These are phyloP conservation scores for Mormyrops attenuatus DNA, from an alignment of 2,797 vertebrate genomes.

Conservation along the genomic window DNA sequence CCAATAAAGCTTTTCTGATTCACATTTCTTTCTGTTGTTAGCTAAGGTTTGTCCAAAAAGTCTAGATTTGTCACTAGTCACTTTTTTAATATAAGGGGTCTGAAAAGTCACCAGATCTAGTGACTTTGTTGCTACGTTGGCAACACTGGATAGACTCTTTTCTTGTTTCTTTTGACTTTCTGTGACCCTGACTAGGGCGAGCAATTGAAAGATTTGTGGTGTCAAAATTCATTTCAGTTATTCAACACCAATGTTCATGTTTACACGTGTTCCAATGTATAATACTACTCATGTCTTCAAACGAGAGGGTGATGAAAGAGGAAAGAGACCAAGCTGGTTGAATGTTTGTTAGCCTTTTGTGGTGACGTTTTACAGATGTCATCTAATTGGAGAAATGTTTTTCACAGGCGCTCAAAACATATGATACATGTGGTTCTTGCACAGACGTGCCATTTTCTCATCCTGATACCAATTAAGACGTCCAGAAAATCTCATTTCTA, in stretches of 20 bases:
- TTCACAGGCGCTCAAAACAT: constrained; percentile 1
- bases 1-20: neutral
- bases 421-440: neutral
- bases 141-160: neutral
- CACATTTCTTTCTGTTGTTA: neutral
- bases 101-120: neutral
- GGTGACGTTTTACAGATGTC: constrained; percentile 11
- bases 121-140: neutral
- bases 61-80: neutral
- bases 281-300: constrained; percentile 31
- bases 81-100: neutral
- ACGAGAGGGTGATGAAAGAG: constrained; percentile 26
- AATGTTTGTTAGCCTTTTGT: neutral
- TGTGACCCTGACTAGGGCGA: neutral
- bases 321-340: constrained; percentile 8
- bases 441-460: neutral
- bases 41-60: neutral
- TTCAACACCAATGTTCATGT: constrained; percentile 58
- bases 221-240: constrained; percentile 65
- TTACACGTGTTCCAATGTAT: constrained; percentile 47
- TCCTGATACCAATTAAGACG: neutral
- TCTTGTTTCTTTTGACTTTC: neutral
- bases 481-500: neutral
- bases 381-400: constrained; percentile 1
- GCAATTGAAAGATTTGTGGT: constrained; percentile 48